Conservation (phyloP, 2,888 invertebrate species). For the Stictocephala bisonia region DNA sequence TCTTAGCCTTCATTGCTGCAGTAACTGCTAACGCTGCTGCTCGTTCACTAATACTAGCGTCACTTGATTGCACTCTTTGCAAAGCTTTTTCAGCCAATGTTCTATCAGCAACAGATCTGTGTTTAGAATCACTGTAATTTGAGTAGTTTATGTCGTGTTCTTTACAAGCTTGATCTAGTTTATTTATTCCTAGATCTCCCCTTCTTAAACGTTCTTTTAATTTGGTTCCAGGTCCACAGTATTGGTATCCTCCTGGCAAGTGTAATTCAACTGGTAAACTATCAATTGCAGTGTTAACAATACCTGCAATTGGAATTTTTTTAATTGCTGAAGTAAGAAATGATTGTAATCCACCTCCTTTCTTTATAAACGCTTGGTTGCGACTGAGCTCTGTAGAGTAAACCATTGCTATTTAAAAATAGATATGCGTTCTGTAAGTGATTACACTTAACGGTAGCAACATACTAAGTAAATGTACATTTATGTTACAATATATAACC, state of each 20-base stretch:
- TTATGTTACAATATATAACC: not conserved
- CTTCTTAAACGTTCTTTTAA: constrained; percentile 31
- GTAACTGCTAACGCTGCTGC: constrained; percentile 59
- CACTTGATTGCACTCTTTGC: constrained; percentile 58
- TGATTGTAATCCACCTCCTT: not conserved
- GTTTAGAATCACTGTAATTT: not conserved
- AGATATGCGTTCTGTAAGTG: too few relatives aligned
- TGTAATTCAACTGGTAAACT: constrained; percentile 47
- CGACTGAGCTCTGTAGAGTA: not conserved
- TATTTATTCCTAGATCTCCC: constrained; percentile 47
- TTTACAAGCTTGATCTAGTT: constrained; percentile 53
- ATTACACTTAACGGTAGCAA: not conserved
- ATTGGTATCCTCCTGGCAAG: constrained; percentile 51
- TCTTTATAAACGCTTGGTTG: not conserved
- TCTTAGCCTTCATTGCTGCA: constrained; percentile 61
- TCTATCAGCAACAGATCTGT: constrained; percentile 60
- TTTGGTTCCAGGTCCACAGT: constrained; percentile 51
- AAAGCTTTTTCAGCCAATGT: constrained; percentile 60
- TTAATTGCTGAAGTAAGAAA: not conserved
- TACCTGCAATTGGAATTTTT: not conserved
- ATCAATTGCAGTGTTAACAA: constrained; percentile 36
- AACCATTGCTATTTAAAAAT: not conserved
- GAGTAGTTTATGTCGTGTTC: constrained; percentile 51
- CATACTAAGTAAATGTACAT: not conserved
- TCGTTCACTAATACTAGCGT: constrained; percentile 61